phyloP scores from a whole-genome alignment of 2,113 vertebrate genomes.

The Engystomops pustulosus region DNA sequence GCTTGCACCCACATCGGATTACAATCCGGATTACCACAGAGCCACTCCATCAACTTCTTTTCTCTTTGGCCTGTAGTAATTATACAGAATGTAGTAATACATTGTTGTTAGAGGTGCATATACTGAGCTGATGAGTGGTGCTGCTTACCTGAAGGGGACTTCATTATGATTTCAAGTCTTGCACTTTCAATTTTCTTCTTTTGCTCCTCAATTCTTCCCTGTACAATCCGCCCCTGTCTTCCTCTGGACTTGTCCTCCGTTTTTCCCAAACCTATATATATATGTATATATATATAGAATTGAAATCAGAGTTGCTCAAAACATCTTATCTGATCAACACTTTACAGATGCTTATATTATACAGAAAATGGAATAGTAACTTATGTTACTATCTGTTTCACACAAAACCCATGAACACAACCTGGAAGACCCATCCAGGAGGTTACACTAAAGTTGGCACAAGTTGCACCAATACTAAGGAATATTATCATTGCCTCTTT shows the following conservation, averaged over 20 bases:
- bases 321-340: not conserved
- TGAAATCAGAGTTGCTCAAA: not conserved
- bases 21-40: too few species aligned
- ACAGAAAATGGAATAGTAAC: not conserved
- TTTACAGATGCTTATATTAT: not conserved
- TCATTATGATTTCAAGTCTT: constrained; percentile 73
- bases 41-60: too few species aligned
- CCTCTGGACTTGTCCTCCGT: constrained; percentile 91
- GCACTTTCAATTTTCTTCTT: constrained; percentile 76
- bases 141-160: constrained; percentile 57
- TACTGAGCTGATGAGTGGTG: not conserved
- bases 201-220: constrained; percentile 74
- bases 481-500: too few species aligned
- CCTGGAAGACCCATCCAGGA: too few species aligned
- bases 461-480: too few species aligned
- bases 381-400: too few species aligned
- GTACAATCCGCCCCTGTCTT: constrained; percentile 80
- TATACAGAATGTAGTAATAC: not conserved
- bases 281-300: too few species aligned
- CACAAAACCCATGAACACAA: too few species aligned
- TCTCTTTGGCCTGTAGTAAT: not conserved
- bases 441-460: too few species aligned
- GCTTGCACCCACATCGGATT: too few species aligned
- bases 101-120: not conserved
- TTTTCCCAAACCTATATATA: constrained; percentile 89